Evolutionary conservation across 2,888 invertebrate species (phyloP), one percentile per base, ranked within the genome.

Genomic region (Noctua comes): DNA sequence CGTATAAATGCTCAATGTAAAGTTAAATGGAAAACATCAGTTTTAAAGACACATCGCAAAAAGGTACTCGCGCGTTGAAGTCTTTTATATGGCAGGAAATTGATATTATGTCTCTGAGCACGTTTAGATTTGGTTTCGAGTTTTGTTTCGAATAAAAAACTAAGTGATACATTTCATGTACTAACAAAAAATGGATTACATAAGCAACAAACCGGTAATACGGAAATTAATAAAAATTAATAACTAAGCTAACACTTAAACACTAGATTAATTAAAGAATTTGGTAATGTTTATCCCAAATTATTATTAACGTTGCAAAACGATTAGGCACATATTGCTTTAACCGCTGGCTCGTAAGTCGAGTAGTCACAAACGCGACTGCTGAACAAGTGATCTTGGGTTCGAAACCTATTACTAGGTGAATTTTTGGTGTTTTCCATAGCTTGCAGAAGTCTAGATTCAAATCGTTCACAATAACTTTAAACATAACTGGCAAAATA

Each of bases 21-120:
- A 57, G 13, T 65, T 40, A 13, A 66, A 24, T 21, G 40, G 11
- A 66, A 65, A 57, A 76, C 8, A 48, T 48, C 48, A 74, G 5
- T n/a, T 16, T 36, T 8, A 27, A 11, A 51, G 3, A 31, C n/a
- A 10, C 11, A 31, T 8, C 10, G 27, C 43, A 54, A 68, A 66
- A 70, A 43, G 54, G 51, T 51, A 36, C 6, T 1, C 48, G 79
- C 88, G 89, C 92, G 92, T 90, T 89, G 88, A 91, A 77, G 89
- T 91, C 91, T 91, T 90, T 90, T 86, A 66, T 85, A 87, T 77
- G 76, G 73, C 65, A 80, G 36, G 13, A 72, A 74, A 18, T 43
- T 31, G 13, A 80, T n/a, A n/a, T 46, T 31, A 11, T n/a, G 31
- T 0, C n/a, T 21, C 51, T 51, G 46, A 36, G 0, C 5, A 43